Base-by-base conservation (phyloP, 1,140 invertebrate species). In the Leptopilina clavipes region DNA sequence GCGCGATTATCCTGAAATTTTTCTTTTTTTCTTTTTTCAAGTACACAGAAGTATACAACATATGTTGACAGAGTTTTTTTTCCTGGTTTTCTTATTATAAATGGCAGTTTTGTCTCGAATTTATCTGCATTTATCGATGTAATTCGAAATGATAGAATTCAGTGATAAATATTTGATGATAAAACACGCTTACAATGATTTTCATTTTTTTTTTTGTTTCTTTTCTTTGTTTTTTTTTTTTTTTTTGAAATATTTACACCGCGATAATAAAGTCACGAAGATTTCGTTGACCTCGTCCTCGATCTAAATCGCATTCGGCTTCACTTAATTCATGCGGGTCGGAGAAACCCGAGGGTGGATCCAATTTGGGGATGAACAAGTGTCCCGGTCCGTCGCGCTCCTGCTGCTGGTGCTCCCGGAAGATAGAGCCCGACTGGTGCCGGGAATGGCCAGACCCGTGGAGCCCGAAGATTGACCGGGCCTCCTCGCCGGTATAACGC, bases 291-390 rank as follows among this genome's bases (percentile, higher is more conserved):
- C 81, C 79, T 77, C 82, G 83, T 76, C 85, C 88, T 77, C 86
- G 88, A 82, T 90, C 90, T 76, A 91, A 84, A 83, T 92, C 90
- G 84, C 88, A 91, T 83, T 91, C 90, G 56, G 89, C 88, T 77
- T 92, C 91, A 86, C 90, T 92, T 84, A 92, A 84, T 86, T 92
- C 92, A 87, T 91, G 88, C 82, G 91, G 88, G 87, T 92, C 92
- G 85, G 92, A 91, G 89, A 92, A 92, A 25, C 91, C 89, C 82
- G 91, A 88, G 84, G 92, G 92, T 85, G 92, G 92, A 86, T 92
- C 91, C 86, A 93, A 88, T 82, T 92, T 90, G 86, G 92, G 90
- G 86, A 90, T 87, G 89, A 92, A 92, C 90, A 92, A 88, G 88
- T 87, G 89, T 89, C 89, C 87, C 87, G 89, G 86, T 90, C 88